Conservation (phyloP, 2,888 invertebrate genomes). For the Patella depressa region DNA sequence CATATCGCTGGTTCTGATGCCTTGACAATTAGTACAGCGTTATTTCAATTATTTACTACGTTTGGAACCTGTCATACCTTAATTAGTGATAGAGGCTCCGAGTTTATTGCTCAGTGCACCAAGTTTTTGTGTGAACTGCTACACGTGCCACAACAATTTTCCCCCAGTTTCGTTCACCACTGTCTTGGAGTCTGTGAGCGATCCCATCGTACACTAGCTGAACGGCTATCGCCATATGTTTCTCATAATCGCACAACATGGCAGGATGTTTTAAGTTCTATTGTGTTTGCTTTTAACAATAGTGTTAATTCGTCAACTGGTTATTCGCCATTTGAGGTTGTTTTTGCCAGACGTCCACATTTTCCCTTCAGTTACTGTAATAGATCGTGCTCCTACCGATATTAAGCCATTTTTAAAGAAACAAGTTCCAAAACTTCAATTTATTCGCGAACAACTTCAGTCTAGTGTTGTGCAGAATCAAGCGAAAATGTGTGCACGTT, state of each 20-base stretch:
- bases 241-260: constrained; percentile 16
- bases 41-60: constrained; percentile 19
- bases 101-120: constrained; percentile 1
- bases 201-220: constrained; percentile 27
- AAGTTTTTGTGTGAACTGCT: not conserved
- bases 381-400: not conserved
- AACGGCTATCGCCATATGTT: constrained; percentile 28
- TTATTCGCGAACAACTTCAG: not conserved
- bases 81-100: not conserved
- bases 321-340: constrained; percentile 26
- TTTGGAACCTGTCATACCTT: constrained; percentile 26
- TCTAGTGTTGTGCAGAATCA: not conserved
- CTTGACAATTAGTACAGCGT: constrained; percentile 14
- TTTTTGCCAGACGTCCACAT: constrained; percentile 20
- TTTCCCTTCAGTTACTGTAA: constrained; percentile 16
- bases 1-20: constrained; percentile 19
- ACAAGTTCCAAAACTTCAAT: too few species aligned
- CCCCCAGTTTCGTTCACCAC: constrained; percentile 27
- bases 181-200: constrained; percentile 32
- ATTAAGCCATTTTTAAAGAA: too few species aligned
- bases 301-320: constrained; percentile 17
- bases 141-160: not conserved
- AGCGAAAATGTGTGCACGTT: not conserved
- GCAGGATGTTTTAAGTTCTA: constrained; percentile 28
- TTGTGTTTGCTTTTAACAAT: constrained; percentile 29